Evolutionary conservation across 2,113 vertebrate species (phyloP).

Genomic region (Cepphus grylle): DNA sequence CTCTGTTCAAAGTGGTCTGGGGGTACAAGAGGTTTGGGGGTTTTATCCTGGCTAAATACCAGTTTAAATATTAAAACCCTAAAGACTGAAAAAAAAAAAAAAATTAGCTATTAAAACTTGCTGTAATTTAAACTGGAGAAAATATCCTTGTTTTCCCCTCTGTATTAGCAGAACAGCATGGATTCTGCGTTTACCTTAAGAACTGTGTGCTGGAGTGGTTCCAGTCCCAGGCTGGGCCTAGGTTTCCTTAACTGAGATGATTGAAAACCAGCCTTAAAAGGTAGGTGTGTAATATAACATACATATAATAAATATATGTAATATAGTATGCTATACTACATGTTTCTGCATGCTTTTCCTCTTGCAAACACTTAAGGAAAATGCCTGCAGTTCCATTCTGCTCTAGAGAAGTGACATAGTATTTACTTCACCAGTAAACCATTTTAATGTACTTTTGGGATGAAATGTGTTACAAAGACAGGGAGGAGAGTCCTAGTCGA

Average conservation of each 20-base stretch:
- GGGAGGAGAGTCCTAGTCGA: not conserved
- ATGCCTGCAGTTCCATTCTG: not conserved
- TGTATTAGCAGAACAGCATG: not conserved
- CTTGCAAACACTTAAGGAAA: not conserved
- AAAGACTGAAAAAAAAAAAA: not conserved
- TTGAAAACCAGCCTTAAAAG: not conserved
- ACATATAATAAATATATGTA: not conserved
- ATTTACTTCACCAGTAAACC: not conserved
- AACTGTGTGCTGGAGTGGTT: not conserved
- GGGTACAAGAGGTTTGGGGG: not conserved
- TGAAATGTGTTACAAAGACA: not conserved
- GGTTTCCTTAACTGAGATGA: not conserved
- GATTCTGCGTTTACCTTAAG: not conserved
- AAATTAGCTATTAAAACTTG: not conserved
- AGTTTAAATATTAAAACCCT: not conserved
- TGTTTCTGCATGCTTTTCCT: not conserved
- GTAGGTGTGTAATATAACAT: not conserved
- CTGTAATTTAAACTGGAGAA: not conserved
- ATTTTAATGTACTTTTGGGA: not conserved
- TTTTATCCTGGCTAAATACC: not conserved
- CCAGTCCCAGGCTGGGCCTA: not conserved
- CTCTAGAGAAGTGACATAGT: not conserved
- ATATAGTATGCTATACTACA: not conserved
- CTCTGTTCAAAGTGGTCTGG: not conserved
- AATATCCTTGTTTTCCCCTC: not conserved